Base-by-base conservation (phyloP, 2,113 vertebrate genomes). In the Ranitomeya imitator region DNA sequence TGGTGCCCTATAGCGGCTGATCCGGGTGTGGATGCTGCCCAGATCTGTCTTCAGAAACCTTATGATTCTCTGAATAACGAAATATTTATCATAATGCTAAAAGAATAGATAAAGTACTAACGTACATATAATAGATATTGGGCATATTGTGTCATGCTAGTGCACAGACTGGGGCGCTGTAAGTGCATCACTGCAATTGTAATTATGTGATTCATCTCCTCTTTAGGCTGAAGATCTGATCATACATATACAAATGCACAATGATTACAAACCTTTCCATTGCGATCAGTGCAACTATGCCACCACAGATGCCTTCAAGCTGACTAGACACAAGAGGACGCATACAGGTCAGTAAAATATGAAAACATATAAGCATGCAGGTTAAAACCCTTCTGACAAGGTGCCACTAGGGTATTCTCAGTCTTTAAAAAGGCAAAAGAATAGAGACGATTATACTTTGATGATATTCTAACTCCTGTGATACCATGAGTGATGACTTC, bases 261-360 rank as follows among this genome's bases (percentile, higher is more conserved):
- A 93, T 0, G 94, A 93, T 0, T 94, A 95, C 63, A 87, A 90
- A 0, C 94, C 93, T 21, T 96, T 92, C 7, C 89, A 87, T 65
- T 95, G 95, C 7, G 6, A 0, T 0, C 90, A 93, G 7, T 95
- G 95, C 86, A 93, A 86, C 86, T 95, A 94, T 0, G 93, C 95
- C 15, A 92, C 93, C 93, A 94, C 83, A 31, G 95, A 94, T 81
- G 88, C 93, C 1, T 91, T 88, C 60, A 94, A 95, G 16, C 92
- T 96, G 89, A 95, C 95, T 73, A 92, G 94, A 0, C 95, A 95
- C 90, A 91, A 91, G 93, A n/a, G 91, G 16, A 95, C 92, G 0
- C 95, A 94, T 80, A 94, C 95, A 71, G 94, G 94, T 95, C 83
- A 69, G 87, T n/a, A 9, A 15, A 7, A 4, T 2, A 23, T n/a